Percentiles rank a stretch among this genome's conserved stretches.
Conservation (phyloP, 2,113 vertebrate genomes). For the Garra rufa region DNA sequence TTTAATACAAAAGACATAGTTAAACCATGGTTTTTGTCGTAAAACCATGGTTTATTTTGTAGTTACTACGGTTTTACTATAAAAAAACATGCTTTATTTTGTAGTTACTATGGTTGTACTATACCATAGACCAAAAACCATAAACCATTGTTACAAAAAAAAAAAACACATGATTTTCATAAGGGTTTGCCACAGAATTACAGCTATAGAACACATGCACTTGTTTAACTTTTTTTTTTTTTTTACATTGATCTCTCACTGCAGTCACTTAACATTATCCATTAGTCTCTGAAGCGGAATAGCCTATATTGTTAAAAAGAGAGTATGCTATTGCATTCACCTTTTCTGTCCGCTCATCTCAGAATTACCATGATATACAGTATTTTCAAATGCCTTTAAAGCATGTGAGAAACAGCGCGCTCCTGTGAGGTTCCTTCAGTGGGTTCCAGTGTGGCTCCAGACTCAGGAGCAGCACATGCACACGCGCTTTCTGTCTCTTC, state of each 20-base stretch:
- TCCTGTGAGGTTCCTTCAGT: neutral
- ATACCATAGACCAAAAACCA: no score
- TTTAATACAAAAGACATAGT: no score
- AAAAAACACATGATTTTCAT: no score
- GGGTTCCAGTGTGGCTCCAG: neutral
- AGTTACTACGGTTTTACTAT: no score
- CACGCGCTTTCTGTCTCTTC: constrained; percentile 47
- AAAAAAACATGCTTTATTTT: no score
- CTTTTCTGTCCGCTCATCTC: neutral
- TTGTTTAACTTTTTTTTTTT: neutral
- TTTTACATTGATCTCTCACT: neutral
- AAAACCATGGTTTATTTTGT: no score
- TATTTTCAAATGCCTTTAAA: neutral
- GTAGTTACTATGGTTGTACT: no score
- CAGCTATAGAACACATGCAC: no score
- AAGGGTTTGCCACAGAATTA: neutral
- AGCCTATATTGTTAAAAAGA: neutral
- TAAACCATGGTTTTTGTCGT: no score
- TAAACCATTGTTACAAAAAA: no score
- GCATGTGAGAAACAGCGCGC: neutral
- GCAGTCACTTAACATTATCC: neutral
- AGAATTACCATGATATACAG: neutral
- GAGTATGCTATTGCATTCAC: neutral
- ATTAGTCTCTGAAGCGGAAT: neutral
- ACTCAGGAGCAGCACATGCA: neutral